Evolutionary conservation across 64 coral and sea anemone genomes (phyloP), one percentile per base, ranked within the genome.

Genomic region (Actinia equina): DNA sequence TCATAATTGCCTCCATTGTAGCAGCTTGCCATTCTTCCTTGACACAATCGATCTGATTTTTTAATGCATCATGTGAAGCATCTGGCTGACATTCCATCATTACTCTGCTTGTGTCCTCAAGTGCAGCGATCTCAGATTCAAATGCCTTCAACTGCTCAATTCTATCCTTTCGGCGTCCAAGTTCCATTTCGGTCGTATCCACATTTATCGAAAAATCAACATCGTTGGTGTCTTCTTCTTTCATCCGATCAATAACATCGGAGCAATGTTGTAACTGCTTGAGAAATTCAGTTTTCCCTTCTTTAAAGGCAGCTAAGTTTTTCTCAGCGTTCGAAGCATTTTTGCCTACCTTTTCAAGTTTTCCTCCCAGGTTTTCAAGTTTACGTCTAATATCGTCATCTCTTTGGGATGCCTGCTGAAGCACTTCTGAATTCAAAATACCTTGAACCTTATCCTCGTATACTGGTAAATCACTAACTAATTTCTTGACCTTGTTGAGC

Each of bases 21-120:
- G 78, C 14, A 22, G 17, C 87, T 22, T 88, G 79, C 88, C 91
- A 96, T 30, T 93, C 86, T 70, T 88, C 45, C 27, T 89, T 77
- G 27, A 95, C 19, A 61, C 79, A 43, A 12, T 13, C 86, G 57
- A 95, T 61, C 49, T 86, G 43, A 22, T 93, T 84, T 69, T 18
- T 89, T 23, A 95, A 61, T 1, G 77, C 17, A 60, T 71, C 78
- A 76, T 84, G 65, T 57, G 86, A 82, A 27, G 76, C 22, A 51
- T 57, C 77, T 42, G 85, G 69, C 78, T 92, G 85, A 26, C 78
- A 62, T 27, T 81, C 17, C 61, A 92, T 87, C 9, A 7, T 27
- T 70, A 81, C 77, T 74, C 46, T 17, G 26, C 88, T 70, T 10
- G 63, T 83, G 57, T 84, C 64, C 71, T 89, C 88, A 10, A 89